phyloP scores from a whole-genome alignment of 2,113 vertebrate species.

The Bubo bubo region DNA sequence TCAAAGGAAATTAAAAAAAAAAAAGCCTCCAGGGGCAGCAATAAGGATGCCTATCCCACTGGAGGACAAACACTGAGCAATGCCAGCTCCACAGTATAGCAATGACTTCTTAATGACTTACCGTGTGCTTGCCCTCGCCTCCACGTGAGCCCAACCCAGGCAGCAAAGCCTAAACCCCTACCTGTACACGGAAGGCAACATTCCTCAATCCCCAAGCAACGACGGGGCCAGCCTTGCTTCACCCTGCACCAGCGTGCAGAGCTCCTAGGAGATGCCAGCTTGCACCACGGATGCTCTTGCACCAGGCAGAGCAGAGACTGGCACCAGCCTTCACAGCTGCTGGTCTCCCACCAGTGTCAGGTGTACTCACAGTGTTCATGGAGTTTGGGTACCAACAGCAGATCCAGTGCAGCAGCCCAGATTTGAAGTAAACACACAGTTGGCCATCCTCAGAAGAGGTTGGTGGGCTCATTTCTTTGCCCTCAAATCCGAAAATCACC shows the following conservation, averaged over 20 bases:
- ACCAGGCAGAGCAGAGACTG: background rate
- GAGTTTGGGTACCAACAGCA: background rate
- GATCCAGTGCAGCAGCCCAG: background rate
- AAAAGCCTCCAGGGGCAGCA: background rate
- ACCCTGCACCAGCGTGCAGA: background rate
- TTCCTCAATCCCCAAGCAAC: background rate
- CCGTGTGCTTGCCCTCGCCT: background rate
- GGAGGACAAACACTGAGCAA: background rate
- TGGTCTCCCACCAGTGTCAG: background rate
- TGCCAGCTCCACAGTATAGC: background rate
- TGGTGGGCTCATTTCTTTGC: background rate
- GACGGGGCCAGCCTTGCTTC: background rate
- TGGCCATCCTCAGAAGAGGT: background rate
- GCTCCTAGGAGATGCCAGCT: background rate
- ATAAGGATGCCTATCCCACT: background rate
- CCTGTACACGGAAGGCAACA: accelerated
- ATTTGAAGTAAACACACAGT: accelerated
- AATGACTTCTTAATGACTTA: too few species aligned
- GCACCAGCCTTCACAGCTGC: background rate
- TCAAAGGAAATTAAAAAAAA: background rate
- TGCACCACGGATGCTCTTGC: accelerated
- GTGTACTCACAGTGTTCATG: accelerated
- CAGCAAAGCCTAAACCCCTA: background rate
- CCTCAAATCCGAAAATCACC: background rate
- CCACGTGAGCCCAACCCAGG: accelerated